Evolutionary conservation across 2,888 invertebrate species (phyloP), one percentile per base, ranked within the genome.

Genomic region (Ferdinandea cuprea): DNA sequence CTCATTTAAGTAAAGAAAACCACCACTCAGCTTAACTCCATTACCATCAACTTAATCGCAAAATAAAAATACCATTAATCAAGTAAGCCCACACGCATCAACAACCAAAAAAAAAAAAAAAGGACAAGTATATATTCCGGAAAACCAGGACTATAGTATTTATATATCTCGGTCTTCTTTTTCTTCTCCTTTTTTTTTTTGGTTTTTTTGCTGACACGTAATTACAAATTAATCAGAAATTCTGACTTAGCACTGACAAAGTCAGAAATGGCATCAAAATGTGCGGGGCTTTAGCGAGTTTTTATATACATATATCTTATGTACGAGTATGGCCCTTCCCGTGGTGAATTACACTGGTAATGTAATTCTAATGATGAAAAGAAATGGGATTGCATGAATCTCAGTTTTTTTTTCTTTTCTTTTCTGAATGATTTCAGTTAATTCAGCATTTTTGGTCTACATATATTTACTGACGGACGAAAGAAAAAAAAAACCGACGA

Each of bases 171-270:
- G 40, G 13, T 44, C n/a, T 65, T 44, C 21, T 32, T 81, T 78
- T n/a, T n/a, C n/a, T n/a, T n/a, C n/a, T n/a, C n/a, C n/a, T n/a
- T n/a, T n/a, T n/a, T n/a, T n/a, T n/a, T n/a, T n/a, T n/a, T n/a
- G n/a, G n/a, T n/a, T n/a, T n/a, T n/a, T 74, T 32, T 85, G 84
- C 84, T 85, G 84, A 85, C 84, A 79, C 84, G 79, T 79, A 85
- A 85, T 85, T 71, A 85, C 84, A 79, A 85, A 79, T 79, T 79
- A 79, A 85, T 85, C 84, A 79, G 54, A 66, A 85, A 61, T 85
- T 69, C 71, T 35, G 58, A 72, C 58, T 63, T 69, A 54, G 44
- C 52, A 63, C 28, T 37, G 15, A 30, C 44, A 56, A 72, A 59
- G 76, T 68, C 59, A 44, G 76, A 68, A 61, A 68, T 69, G 52